Base-by-base conservation (phyloP, 2,797 vertebrate genomes). In the Amblyraja radiata region DNA sequence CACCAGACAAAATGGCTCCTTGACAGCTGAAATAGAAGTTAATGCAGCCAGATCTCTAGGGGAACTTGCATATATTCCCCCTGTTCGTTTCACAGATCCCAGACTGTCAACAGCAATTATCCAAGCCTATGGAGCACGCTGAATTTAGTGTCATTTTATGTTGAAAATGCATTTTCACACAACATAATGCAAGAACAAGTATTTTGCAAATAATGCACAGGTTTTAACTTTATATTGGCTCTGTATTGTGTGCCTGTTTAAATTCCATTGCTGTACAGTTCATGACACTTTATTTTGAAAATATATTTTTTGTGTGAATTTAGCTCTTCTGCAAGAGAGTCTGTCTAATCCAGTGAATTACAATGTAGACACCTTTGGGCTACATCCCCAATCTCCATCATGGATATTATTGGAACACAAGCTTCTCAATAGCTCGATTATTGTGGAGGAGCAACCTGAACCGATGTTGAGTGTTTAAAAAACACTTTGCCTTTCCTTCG, bases 1-100 rank as follows among this genome's bases (percentile, higher is more conserved):
- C 90, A 92, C 39, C 36, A 58, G 68, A 74, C 39, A 76, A 92
- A 76, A 74, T 92, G 39, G 39, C 39, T 74, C 4, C 36, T 74
- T 92, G 90, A 92, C 90, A 92, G 71, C 71, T 92, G 23, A 92
- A 73, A 74, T 74, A 54, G 71, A 92, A 92, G 10, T 74, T 28
- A 76, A 46, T 92, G 36, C 10, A 92, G 14, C 76, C 25, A 74
- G 25, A n/a, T 13, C 90, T 92, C 90, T 25, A 54, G 73, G 32
- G 90, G 74, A 74, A 46, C 71, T 58, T 46, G 90, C 71, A 91
- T 68, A 54, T 73, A 74, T 46, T 11, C 39, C 36, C 39, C 36
- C 74, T 16, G 6, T 74, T 23, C 14, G 54, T 32, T 71, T 92
- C 11, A 74, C 0, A 23, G 90, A 92, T 92, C 39, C 21, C 1